phyloP scores from a whole-genome alignment of 2,113 vertebrate genomes.

The Rousettus leschenaultii region DNA sequence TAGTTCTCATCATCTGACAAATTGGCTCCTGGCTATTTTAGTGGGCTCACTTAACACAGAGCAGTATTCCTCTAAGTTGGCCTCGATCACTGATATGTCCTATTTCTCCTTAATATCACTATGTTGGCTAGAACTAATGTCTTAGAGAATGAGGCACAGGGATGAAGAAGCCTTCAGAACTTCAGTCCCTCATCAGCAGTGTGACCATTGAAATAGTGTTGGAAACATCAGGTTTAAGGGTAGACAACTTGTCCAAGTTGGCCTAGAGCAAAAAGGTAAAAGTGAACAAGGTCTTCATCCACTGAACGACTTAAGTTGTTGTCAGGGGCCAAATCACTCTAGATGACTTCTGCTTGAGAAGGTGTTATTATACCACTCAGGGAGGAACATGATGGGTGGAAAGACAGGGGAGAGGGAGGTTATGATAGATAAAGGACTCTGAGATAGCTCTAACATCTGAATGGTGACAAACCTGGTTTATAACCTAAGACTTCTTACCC shows the following conservation, averaged over 20 bases:
- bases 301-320: background rate
- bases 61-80: background rate
- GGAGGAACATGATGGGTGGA: background rate
- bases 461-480: background rate
- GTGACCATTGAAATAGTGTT: background rate
- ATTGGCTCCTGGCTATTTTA: background rate
- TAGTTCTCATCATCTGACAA: background rate
- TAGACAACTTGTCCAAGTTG: background rate
- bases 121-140: background rate
- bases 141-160: background rate
- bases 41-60: background rate
- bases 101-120: background rate
- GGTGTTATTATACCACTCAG: background rate
- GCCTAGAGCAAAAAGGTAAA: background rate
- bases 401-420: background rate
- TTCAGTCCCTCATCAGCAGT: background rate
- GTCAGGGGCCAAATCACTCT: background rate
- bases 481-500: background rate
- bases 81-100: background rate
- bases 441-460: background rate
- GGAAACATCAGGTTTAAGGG: background rate
- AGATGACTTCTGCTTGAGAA: background rate
- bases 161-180: background rate
- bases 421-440: background rate
- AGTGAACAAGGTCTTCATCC: background rate